Evolutionary conservation across 2,888 invertebrate genomes (phyloP), one percentile per base, ranked within the genome.

Genomic region (Terebella lapidaria): DNA sequence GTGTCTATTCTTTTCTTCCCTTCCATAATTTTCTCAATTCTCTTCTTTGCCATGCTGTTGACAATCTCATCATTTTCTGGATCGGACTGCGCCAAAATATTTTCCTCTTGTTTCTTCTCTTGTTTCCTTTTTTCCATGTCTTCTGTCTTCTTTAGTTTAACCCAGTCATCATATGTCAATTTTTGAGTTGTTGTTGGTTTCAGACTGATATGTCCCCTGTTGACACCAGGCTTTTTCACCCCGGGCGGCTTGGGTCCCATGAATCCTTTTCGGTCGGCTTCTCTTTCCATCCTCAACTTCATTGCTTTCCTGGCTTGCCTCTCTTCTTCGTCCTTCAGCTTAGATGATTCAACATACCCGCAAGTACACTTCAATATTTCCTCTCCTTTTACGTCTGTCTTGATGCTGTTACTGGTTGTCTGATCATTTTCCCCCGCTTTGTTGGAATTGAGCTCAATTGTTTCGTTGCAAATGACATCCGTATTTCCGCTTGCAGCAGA

Each of bases 91-190:
- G 55, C 35, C 30, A 35, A 20, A 3, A 5, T 10, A 15, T 53
- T 20, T 5, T 18, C 53, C 22, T 54, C 4, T 4, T 15, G 15
- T 35, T 35, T 4, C 18, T 47, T 4, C 27, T 56, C 56, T 10
- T 24, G 10, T 26, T 47, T 45, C 47, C 22, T 56, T 54, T n/a
- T 35, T 24, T 35, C 20, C 35, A 20, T 4, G 5, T 45, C 45
- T 18, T 45, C 24, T 4, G 3, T 28, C 26, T 47, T 15, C 26
- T 56, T 56, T n/a, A 15, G 5, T n/a, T 56, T 47, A n/a, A 56
- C 15, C 56, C 56, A 56, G 4, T 47, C 24, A 26, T 56, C 56
- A 26, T 56, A 56, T 5, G 56, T 47, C 35, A 18, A 15, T 53
- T 27, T 53, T 5, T 10, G 5, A 15, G 42, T 35, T n/a, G 42